Conservation (phyloP, 2,113 vertebrate genomes). For the Pygoscelis adeliae region DNA sequence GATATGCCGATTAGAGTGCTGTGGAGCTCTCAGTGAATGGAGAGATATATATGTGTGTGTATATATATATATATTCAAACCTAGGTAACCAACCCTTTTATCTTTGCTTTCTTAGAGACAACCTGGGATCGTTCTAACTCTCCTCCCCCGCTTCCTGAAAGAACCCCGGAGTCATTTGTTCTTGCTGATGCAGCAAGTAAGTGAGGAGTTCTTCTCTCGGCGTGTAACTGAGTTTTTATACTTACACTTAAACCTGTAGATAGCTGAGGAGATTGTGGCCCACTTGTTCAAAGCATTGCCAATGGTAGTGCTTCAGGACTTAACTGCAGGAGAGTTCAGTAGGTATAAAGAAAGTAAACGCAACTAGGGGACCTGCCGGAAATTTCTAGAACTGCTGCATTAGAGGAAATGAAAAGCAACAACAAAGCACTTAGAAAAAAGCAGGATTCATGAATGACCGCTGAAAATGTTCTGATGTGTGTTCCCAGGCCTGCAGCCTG, state of each 20-base stretch:
- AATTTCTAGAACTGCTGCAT: background rate
- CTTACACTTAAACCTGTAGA: background rate
- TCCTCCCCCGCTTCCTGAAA: constrained; percentile 77
- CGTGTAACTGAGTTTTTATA: background rate
- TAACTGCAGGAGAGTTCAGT: background rate
- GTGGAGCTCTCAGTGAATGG: background rate
- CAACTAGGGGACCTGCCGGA: background rate
- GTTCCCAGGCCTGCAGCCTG: constrained; percentile 50
- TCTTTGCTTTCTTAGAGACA: constrained; percentile 29
- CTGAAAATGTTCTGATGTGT: background rate
- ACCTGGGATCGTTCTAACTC: constrained; percentile 26
- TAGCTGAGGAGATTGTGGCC: background rate
- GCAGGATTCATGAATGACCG: background rate
- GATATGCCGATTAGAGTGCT: background rate
- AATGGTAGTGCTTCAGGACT: background rate
- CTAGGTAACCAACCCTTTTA: background rate
- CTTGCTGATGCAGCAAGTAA: constrained; percentile 77
- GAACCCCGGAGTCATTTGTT: constrained; percentile 83
- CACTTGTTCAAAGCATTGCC: background rate
- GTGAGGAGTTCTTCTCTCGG: constrained; percentile 20
- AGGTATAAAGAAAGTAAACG: background rate
- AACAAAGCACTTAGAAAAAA: background rate
- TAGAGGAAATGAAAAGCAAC: background rate
- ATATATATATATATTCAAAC: background rate
- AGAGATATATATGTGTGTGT: rapidly evolving